Base-by-base conservation (phyloP, 2,888 invertebrate species). In the Trichopria drosophilae region DNA sequence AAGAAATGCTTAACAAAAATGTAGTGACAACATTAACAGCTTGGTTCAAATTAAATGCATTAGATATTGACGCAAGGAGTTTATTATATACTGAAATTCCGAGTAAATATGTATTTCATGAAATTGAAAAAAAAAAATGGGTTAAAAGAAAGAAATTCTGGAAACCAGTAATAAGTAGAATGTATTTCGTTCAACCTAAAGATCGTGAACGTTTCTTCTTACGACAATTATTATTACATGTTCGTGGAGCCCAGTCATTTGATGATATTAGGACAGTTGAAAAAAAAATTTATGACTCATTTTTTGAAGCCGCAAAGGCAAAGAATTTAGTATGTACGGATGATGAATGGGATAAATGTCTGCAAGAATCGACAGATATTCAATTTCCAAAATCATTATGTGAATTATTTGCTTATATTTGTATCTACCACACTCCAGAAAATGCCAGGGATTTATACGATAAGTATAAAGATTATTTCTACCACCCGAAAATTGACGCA, bases 141-240 rank as follows among this genome's bases (percentile, higher is more conserved):
- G 32, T 9, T 6, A 43, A 24, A 18, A 20, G 50, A 43, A 37
- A 35, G 35, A 22, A 13, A 34, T 20, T 9, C 10, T 35, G 12
- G 16, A 51, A 54, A 39, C 46, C 50, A 15, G 15, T 50, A 4
- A 24, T 53, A 37, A 50, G 50, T 45, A 44, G 51, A 45, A 51
- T 51, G 34, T 51, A 42, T 24, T 41, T 46, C 12, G 51, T 51
- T 15, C 49, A 28, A 35, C 49, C 55, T 6, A 41, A 23, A 18
- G 37, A 55, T 36, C 28, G 19, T 19, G 55, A 52, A 39, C 34
- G 42, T 15, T 52, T 40, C 43, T 31, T 37, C 39, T 12, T 52
- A 12, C 26, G 46, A 49, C 26, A 50, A 28, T 43, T 50, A 20
- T 37, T 55, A 15, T 37, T 55, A 28, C 55, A n/a, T n/a, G n/a